Conservation (phyloP, 2,797 vertebrate species). For the Taenioides sp. region DNA sequence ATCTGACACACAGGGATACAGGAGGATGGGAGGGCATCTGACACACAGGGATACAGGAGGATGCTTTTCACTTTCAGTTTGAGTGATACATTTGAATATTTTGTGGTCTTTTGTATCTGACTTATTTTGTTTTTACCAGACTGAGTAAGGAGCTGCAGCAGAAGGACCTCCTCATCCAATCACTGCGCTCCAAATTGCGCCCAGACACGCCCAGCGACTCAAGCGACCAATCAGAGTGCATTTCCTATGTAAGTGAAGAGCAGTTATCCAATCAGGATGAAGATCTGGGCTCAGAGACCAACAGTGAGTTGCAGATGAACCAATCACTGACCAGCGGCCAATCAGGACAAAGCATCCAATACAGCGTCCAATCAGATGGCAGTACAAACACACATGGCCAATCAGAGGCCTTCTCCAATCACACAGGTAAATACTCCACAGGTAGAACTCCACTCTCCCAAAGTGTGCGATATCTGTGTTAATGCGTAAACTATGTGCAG, state of each 20-base stretch:
- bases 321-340: constrained; percentile 13
- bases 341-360: background rate
- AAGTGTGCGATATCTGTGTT: no score
- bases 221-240: constrained; percentile 81
- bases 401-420: background rate
- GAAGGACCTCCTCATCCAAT: constrained; percentile 89
- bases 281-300: constrained; percentile 80
- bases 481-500: no score
- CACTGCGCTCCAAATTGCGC: constrained; percentile 81
- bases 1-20: no score
- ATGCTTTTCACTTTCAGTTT: no score
- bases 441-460: background rate
- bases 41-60: no score
- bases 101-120: no score
- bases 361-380: background rate
- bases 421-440: background rate
- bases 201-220: constrained; percentile 83
- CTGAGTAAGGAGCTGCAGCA: constrained; percentile 88
- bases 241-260: constrained; percentile 83
- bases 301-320: constrained; percentile 66
- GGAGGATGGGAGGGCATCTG: no score
- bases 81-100: no score
- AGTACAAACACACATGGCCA: background rate
- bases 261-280: constrained; percentile 78
- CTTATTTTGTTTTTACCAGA: constrained; percentile 57